Evolutionary conservation across 2,888 invertebrate genomes (phyloP), one percentile per base, ranked within the genome.

Genomic region (Agapostemon virescens): DNA sequence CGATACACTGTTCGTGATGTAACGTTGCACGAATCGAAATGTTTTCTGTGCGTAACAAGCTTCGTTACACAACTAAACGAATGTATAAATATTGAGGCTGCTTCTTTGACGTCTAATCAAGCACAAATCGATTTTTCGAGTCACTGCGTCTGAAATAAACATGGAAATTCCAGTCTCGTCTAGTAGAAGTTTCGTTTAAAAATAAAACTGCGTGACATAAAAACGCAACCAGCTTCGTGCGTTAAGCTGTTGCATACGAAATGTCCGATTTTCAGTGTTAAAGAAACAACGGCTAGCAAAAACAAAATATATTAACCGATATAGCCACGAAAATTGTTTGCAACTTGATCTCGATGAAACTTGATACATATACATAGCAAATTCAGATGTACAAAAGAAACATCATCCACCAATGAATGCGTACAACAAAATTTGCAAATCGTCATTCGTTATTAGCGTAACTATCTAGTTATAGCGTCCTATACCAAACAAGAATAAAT

Each of bases 71-170:
- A 52, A 52, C 52, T 52, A 13, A 13, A 52, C 52, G 52, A 9
- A 23, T 52, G n/a, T 52, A 52, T 13, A 52, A 23, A 52, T 52
- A 52, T 23, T 23, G 23, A 52, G 23, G 23, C 23, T 4, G 23
- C 4, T 9, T 13, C 52, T 52, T 52, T 52, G 52, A 52, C 52
- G 52, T 52, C 4, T 52, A 52, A 52, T 52, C 23, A 23, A 52
- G 52, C 52, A 23, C 23, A 52, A n/a, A 52, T 52, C 23, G 13
- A 23, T 52, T 52, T 52, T 13, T 52, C 52, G 52, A 52, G 23
- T 52, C 52, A 52, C 52, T 13, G 52, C 52, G 52, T 52, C 4
- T 52, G 52, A 52, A 52, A 52, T 52, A 52, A 52, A 52, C 52
- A 52, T 52, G n/a, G 52, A 23, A 52, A 13, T n/a, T n/a, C 4